Evolutionary conservation across 2,888 invertebrate genomes (phyloP).

Genomic region (Prosopocoilus inquinatus): DNA sequence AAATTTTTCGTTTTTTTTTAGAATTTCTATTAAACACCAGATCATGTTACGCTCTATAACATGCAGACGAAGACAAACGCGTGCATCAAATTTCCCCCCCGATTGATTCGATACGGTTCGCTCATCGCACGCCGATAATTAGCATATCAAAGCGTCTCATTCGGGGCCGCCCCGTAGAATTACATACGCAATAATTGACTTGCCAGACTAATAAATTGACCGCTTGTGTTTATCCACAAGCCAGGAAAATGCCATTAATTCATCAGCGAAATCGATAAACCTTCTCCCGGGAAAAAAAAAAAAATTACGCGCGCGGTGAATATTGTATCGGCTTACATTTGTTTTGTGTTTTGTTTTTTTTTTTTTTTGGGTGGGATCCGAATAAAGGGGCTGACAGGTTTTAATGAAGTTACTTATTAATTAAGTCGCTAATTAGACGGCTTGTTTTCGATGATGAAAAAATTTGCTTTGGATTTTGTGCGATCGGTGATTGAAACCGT

Average conservation of each 20-base stretch:
- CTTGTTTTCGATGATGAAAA: background rate
- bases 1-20: too few relatives aligned
- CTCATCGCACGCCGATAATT: conserved; percentile 37
- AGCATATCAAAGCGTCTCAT: conserved; percentile 42
- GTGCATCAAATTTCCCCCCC: conserved; percentile 5
- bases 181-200: conserved; percentile 38
- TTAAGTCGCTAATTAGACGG: background rate
- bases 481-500: too few relatives aligned
- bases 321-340: background rate
- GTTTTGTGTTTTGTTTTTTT: background rate
- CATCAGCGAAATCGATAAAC: background rate
- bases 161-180: conserved; percentile 37
- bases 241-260: conserved; percentile 1
- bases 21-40: too few relatives aligned
- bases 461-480: too few relatives aligned
- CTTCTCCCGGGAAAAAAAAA: background rate
- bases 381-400: background rate
- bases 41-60: too few relatives aligned
- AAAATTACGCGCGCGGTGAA: background rate
- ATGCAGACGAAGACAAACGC: background rate
- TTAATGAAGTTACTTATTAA: conserved; percentile 2
- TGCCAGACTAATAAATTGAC: conserved; percentile 30
- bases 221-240: conserved; percentile 27
- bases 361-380: background rate
- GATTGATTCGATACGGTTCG: conserved; percentile 21